Percentiles rank a stretch among this genome's conserved stretches.
These are phyloP conservation scores for Cryptoblepharus egeriae DNA, from an alignment of 2,797 vertebrate species.

Conservation along the genomic window DNA sequence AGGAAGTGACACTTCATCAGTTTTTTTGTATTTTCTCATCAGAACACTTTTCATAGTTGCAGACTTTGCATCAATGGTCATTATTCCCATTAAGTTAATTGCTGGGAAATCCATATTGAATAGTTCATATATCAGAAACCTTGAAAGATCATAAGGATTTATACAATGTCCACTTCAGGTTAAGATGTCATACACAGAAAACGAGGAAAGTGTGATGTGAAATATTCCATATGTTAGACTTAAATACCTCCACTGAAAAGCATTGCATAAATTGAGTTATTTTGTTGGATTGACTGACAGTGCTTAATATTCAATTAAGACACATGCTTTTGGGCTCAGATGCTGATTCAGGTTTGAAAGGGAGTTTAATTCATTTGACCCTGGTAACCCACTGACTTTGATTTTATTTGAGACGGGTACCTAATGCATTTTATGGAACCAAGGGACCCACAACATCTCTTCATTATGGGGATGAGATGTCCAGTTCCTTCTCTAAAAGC, in stretches of 20 bases:
- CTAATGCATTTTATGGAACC: constrained; percentile 65
- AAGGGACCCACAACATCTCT: constrained; percentile 50
- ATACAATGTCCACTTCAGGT: constrained; percentile 74
- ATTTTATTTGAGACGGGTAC: constrained; percentile 71
- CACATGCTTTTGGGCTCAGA: constrained; percentile 64
- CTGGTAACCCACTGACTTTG: constrained; percentile 60
- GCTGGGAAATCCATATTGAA: constrained; percentile 67
- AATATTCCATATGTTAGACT: constrained; percentile 70
- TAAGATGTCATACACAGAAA: constrained; percentile 74
- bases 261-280: constrained; percentile 67
- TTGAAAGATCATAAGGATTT: constrained; percentile 71
- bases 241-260: constrained; percentile 72
- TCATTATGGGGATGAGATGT: constrained; percentile 56
- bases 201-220: constrained; percentile 71
- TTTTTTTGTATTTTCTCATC: constrained; percentile 21
- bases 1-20: constrained; percentile 30
- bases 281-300: constrained; percentile 63
- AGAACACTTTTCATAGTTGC: constrained; percentile 28
- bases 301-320: constrained; percentile 75
- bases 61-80: constrained; percentile 44
- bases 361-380: constrained; percentile 74
- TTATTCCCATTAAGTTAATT: constrained; percentile 62
- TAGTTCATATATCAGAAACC: constrained; percentile 71
- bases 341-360: constrained; percentile 66
- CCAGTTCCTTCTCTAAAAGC: constrained; percentile 59